A percentile compares a stretch with the other conserved stretches of the same genome.
Conservation (phyloP, 2,113 vertebrate species). For the Chionomys nivalis region DNA sequence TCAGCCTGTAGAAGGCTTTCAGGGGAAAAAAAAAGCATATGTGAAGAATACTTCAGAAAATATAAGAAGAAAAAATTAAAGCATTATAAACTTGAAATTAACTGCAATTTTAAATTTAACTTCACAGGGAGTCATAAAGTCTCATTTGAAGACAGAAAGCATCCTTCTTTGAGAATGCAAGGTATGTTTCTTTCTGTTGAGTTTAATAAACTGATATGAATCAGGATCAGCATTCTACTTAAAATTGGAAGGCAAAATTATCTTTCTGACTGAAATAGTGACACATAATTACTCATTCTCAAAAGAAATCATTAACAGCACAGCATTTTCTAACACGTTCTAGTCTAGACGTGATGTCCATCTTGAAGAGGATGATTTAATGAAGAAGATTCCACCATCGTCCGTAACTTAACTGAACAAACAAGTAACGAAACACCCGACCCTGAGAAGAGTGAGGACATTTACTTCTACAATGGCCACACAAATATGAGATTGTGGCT, state of each 20-base stretch:
- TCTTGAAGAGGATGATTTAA: constrained; percentile 68
- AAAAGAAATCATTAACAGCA: constrained; percentile 76
- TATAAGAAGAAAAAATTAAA: constrained; percentile 37
- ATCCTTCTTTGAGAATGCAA: constrained; percentile 64
- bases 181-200: constrained; percentile 55
- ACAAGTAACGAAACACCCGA: constrained; percentile 56
- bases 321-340: constrained; percentile 61
- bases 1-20: neutral
- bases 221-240: constrained; percentile 60
- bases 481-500: neutral
- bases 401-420: constrained; percentile 60
- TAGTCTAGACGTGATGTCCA: constrained; percentile 67
- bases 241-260: constrained; percentile 76
- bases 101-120: constrained; percentile 39
- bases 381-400: constrained; percentile 69
- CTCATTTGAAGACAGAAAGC: constrained; percentile 52
- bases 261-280: constrained; percentile 79
- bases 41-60: constrained; percentile 31
- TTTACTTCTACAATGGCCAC: neutral
- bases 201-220: constrained; percentile 80
- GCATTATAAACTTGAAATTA: constrained; percentile 25
- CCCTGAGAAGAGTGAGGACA: constrained; percentile 32
- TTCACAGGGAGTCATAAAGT: constrained; percentile 13
- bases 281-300: constrained; percentile 82
- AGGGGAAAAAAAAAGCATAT: neutral